Evolutionary conservation across 2,888 invertebrate species (phyloP), one percentile per base, ranked within the genome.

Genomic region (Caenorhabditis afra): DNA sequence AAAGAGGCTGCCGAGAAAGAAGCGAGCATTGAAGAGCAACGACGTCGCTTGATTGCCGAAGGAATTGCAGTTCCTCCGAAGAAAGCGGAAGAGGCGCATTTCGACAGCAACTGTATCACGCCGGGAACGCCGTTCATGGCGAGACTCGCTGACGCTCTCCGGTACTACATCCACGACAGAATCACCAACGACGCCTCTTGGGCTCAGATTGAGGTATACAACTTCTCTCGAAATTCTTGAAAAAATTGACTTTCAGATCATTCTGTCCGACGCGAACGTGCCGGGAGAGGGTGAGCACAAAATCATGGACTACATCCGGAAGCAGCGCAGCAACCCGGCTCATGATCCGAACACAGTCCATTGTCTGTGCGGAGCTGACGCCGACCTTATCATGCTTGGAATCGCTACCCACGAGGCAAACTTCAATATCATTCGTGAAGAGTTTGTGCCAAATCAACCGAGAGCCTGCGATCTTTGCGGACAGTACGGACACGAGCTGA

Each of bases 271-370:
- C 91, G 98, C 99, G 0, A 99, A 97, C 91, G 97, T 96, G 5
- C 97, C 97, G 0, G 97, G 97, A 7, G 97, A 97, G 91, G 97
- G 99, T 0, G 99, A 99, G 91, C 99, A 99, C 91, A 99, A 99
- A 92, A 98, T 99, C 86, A 99, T 99, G 98, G 98, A 99, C 92
- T 99, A 94, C 90, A 96, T 99, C 86, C 93, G 99, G 14, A 81
- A 79, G 45, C 98, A 97, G 92, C 93, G 97, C 91, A 94, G 94
- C 94, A 91, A 88, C 71, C 81, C 84, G 0, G 94, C 95, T 91
- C 97, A 98, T 91, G 96, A 99, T 91, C 96, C 99, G 0, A 98
- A 99, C 91, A 98, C 98, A 0, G 95, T 89, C 85, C 99, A 99
- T 91, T 96, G 96, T 86, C 92, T 99, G 23, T 99, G 98, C 91